Percentiles rank a stretch among this genome's conserved stretches.
phyloP scores from a whole-genome alignment of 2,888 invertebrate genomes.

The Deilephila elpenor region DNA sequence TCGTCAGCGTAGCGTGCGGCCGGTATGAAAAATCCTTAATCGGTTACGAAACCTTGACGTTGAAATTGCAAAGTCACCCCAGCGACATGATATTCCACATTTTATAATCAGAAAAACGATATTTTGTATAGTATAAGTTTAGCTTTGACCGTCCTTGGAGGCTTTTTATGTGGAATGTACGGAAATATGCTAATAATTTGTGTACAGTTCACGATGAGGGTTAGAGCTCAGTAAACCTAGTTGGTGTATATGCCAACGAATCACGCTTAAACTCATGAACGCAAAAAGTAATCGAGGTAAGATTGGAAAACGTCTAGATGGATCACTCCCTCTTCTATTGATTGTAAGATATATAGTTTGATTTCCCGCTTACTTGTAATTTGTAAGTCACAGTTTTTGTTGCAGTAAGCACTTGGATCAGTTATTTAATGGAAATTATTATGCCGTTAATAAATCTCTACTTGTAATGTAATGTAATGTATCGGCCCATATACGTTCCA shows the following conservation, averaged over 20 bases:
- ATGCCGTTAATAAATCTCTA: too few relatives aligned
- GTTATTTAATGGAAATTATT: too few relatives aligned
- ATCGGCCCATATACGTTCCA: too few relatives aligned
- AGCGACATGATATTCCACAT: constrained; percentile 16
- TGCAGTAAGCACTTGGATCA: too few relatives aligned
- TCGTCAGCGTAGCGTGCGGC: constrained; percentile 24
- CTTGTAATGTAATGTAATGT: too few relatives aligned
- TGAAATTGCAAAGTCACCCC: constrained; percentile 25
- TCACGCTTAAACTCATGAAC: background rate
- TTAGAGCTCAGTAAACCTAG: background rate
- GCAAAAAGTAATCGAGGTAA: background rate
- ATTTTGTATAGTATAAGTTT: background rate
- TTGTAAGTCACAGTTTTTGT: too few relatives aligned
- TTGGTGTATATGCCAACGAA: background rate
- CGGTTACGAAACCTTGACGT: constrained; percentile 24
- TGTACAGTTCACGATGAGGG: background rate
- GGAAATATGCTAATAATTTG: background rate
- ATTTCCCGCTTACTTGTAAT: background rate
- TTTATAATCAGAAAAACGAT: constrained; percentile 16
- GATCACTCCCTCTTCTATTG: background rate
- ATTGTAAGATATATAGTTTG: background rate
- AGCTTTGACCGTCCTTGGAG: constrained; percentile 2
- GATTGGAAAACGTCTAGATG: background rate
- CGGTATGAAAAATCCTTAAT: constrained; percentile 15
- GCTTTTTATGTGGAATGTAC: background rate